Evolutionary conservation across 2,888 invertebrate genomes (phyloP), one percentile per base, ranked within the genome.

Genomic region (Nemotelus nigrinus): DNA sequence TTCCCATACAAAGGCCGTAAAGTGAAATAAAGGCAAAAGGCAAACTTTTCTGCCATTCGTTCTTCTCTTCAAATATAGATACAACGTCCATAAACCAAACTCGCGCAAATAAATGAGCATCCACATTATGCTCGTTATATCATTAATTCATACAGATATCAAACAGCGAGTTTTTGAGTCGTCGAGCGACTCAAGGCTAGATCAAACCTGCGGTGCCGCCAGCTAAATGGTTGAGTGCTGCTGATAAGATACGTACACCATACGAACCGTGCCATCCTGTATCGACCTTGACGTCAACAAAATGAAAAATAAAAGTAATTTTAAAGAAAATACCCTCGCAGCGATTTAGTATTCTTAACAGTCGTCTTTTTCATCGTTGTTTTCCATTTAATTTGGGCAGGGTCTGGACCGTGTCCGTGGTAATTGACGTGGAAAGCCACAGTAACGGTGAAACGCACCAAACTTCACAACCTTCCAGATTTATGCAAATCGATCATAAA

Each of bases 21-120:
- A 25, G 25, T 25, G 25, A 25, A 25, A 25, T 25, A 25, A 25
- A 25, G 25, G 25, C 25, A 25, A 25, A 25, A 25, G 25, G 25
- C 25, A 68, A 70, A 65, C 45, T 65, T 65, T 65, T 65, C 65
- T 25, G 43, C 47, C 53, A 50, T 70, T 53, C 25, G 25, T 25
- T 25, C 25, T 25, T 41, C n/a, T 43, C 7, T 43, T 8, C 44
- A 70, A 70, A 70, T 55, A 53, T 55, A 55, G 41, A 70, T 65
- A 70, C 53, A 55, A 63, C 55, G 65, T 55, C 70, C 70, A 53
- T 55, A 70, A 70, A 70, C 53, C 53, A 70, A 70, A 70, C 70
- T 70, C 47, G 7, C 7, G 7, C 53, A 70, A 25, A 53, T 39
- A 55, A 70, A 70, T 55, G 53, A 70, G 55, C 70, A 70, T 55